Conservation (phyloP, 2,113 vertebrate species). For the Ondatra zibethicus region DNA sequence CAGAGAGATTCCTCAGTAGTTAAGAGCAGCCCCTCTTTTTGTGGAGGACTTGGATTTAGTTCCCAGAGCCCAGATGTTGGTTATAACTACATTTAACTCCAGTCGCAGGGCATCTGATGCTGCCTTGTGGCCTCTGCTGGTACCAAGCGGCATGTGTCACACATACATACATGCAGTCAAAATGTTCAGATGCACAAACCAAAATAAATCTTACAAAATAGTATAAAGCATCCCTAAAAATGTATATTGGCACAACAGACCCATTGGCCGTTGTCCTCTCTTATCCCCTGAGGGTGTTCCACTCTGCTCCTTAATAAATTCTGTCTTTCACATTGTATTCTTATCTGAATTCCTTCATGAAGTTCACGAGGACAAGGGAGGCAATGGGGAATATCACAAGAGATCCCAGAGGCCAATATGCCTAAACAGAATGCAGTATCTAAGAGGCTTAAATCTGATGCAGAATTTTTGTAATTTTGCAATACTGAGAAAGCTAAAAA, state of each 20-base stretch:
- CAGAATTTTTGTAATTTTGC: neutral
- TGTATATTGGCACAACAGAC: neutral
- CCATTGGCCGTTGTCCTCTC: no score
- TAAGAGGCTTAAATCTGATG: neutral
- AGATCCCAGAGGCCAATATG: neutral
- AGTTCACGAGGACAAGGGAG: neutral
- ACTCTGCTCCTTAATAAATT: neutral
- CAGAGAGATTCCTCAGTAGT: neutral
- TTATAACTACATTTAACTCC: neutral
- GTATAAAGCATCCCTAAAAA: neutral
- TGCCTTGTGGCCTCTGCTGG: neutral
- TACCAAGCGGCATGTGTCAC: neutral
- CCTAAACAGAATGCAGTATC: neutral
- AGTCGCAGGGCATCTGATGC: neutral
- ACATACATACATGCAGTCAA: neutral
- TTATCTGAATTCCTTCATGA: neutral
- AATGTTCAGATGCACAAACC: neutral
- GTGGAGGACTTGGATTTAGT: neutral
- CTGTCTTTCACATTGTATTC: neutral
- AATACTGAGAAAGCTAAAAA: neutral
- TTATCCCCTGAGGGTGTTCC: neutral
- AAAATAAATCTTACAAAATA: neutral
- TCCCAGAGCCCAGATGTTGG: neutral
- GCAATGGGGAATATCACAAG: neutral
- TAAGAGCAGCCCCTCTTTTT: neutral